These are phyloP conservation scores for Bothrops jararaca DNA, from an alignment of 2,113 vertebrate genomes.

Conservation along the genomic window DNA sequence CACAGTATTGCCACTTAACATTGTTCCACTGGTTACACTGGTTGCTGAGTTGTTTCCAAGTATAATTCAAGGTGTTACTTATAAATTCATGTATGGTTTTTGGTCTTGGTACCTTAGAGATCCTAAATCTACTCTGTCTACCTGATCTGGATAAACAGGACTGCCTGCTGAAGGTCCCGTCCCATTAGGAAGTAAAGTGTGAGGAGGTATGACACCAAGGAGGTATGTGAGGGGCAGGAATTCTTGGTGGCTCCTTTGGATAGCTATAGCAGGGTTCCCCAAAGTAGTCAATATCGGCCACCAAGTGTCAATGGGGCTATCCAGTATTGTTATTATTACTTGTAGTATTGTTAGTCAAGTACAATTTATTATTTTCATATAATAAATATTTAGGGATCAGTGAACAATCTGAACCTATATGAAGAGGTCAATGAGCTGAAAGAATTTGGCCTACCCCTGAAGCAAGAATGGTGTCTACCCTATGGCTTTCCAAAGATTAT, in stretches of 20 bases:
- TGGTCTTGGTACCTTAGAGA: not conserved
- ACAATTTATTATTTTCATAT: not conserved
- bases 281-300: not conserved
- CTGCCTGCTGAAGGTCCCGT: not conserved
- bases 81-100: not conserved
- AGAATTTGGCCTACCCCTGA: not conserved
- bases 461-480: not conserved
- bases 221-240: not conserved
- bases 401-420: not conserved
- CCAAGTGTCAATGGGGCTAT: not conserved
- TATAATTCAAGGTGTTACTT: not conserved
- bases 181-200: not conserved
- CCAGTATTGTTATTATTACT: not conserved
- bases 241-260: not conserved
- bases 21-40: not conserved
- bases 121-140: not conserved
- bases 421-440: not conserved
- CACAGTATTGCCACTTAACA: not conserved
- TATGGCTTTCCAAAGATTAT: not conserved
- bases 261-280: not conserved
- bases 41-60: not conserved
- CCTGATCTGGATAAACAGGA: not conserved
- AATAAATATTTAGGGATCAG: not conserved
- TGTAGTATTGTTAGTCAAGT: not conserved
- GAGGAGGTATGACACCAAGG: not conserved